Evolutionary conservation across 2,888 invertebrate genomes (phyloP).

Genomic region (Molorchus minor): DNA sequence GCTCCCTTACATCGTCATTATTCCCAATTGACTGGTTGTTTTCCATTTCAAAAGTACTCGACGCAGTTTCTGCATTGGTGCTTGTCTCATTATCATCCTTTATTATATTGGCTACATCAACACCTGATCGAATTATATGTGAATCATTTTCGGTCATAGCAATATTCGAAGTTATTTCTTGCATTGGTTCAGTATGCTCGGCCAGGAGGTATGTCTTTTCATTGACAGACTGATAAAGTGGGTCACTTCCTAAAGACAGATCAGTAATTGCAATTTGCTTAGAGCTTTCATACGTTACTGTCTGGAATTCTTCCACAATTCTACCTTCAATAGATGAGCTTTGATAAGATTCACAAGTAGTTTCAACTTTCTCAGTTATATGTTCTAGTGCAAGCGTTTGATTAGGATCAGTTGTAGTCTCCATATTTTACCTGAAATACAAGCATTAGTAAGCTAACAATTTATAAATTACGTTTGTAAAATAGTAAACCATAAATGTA

Average conservation of each 20-base stretch:
- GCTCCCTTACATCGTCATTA: too few species aligned
- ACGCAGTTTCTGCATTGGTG: neutral
- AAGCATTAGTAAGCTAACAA: neutral
- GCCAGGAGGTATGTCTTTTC: neutral
- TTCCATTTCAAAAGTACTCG: neutral
- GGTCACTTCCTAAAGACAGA: neutral
- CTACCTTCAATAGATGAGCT: neutral
- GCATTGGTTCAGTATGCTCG: neutral
- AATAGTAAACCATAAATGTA: neutral
- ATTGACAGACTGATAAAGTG: neutral
- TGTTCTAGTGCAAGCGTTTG: neutral
- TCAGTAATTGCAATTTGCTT: neutral
- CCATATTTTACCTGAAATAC: slow-evolving; percentile 8
- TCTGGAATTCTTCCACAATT: neutral
- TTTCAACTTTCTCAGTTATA: neutral
- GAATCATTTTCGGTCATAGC: neutral
- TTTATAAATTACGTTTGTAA: neutral
- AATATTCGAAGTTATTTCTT: neutral
- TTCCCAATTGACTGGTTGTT: neutral
- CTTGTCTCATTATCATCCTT: neutral
- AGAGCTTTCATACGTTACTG: neutral
- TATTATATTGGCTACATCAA: neutral
- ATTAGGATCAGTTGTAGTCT: neutral
- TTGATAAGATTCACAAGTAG: slow-evolving; percentile 8
- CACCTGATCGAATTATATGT: neutral